Conservation (phyloP, 2,797 vertebrate genomes). For the Crenichthys baileyi region DNA sequence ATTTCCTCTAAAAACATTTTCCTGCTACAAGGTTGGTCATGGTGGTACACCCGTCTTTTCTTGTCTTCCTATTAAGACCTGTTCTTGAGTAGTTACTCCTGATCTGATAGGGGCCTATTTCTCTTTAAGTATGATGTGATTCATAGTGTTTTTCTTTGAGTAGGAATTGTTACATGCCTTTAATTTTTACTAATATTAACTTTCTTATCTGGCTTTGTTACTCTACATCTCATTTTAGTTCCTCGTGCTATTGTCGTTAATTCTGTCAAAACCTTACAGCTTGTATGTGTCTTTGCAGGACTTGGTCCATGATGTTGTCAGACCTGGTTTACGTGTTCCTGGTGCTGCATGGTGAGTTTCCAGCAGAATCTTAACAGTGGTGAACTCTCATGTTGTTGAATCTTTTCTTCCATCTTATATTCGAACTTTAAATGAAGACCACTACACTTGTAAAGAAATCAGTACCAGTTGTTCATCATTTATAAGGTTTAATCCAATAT, state of each 20-base stretch:
- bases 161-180: no score
- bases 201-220: no score
- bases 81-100: background rate
- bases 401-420: background rate
- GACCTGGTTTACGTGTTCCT: constrained; percentile 64
- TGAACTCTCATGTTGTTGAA: constrained; percentile 1
- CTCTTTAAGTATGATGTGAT: no score
- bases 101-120: no score
- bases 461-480: background rate
- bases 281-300: constrained; percentile 60
- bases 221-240: no score
- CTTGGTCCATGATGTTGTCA: constrained; percentile 56
- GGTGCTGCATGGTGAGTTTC: constrained; percentile 71
- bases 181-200: no score
- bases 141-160: no score
- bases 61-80: background rate
- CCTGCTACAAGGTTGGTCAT: background rate
- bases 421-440: background rate
- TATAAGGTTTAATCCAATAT: background rate
- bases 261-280: background rate
- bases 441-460: background rate
- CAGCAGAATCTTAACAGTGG: constrained; percentile 1
- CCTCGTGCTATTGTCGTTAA: no score
- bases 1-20: background rate
- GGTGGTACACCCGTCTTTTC: background rate